Conservation (phyloP, 2,113 vertebrate genomes). For the Alethe diademata region DNA sequence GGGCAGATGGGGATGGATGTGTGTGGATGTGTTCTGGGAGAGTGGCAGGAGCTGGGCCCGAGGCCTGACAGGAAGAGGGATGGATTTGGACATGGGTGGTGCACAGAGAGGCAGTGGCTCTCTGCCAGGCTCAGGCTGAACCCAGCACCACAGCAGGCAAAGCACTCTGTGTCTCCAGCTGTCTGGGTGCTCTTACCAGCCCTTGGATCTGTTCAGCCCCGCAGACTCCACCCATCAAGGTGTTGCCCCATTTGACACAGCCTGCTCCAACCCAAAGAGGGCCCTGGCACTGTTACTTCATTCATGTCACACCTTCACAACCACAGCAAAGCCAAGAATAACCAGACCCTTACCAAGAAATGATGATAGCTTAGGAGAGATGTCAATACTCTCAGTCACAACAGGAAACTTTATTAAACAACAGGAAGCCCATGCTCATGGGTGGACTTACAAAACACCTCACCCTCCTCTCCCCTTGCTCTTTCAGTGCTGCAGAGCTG, state of each 20-base stretch:
- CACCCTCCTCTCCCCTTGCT: background rate
- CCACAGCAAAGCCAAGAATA: background rate
- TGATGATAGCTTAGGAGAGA: background rate
- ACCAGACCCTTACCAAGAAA: background rate
- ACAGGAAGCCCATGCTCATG: conserved; percentile 50
- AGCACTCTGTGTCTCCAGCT: background rate
- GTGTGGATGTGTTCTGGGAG: background rate
- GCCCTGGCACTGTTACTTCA: background rate
- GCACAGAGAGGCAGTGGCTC: background rate
- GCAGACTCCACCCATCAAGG: background rate
- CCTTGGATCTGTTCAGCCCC: background rate
- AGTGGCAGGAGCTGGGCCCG: background rate
- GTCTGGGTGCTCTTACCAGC: background rate
- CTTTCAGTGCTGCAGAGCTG: background rate
- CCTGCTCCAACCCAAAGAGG: background rate
- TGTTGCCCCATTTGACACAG: background rate
- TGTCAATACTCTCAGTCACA: background rate
- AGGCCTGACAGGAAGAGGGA: background rate
- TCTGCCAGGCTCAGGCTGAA: background rate
- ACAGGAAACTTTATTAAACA: conserved; percentile 59
- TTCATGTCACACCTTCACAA: background rate
- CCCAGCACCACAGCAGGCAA: background rate
- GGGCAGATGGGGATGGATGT: background rate
- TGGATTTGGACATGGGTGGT: background rate
- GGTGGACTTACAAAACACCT: conserved; percentile 37